Evolutionary conservation across 2,797 vertebrate genomes (phyloP).

Genomic region (Anas flavirostris): DNA sequence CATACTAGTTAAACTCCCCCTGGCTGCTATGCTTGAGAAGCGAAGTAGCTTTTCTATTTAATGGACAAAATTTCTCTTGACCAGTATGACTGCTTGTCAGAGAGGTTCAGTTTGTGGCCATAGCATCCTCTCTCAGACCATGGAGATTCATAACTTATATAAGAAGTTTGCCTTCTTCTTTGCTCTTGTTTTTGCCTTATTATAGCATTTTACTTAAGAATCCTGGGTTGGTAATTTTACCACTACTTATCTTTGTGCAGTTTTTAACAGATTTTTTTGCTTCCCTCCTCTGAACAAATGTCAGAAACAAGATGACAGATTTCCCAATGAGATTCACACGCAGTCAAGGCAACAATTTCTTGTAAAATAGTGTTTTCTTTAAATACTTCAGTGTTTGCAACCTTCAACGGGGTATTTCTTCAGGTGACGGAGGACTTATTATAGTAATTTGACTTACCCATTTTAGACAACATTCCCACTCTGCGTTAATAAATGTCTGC

Average conservation of each 20-base stretch:
- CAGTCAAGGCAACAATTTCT: not conserved
- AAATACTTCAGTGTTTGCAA: not conserved
- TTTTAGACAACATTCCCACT: not conserved
- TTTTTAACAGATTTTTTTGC: not conserved
- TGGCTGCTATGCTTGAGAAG: not conserved
- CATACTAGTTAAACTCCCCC: not conserved
- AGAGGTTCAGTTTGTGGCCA: not conserved
- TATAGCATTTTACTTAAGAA: not conserved
- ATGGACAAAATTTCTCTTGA: not conserved
- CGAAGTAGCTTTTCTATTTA: not conserved
- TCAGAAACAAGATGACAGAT: conserved; percentile 21
- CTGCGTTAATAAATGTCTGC: not conserved
- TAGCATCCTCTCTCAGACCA: not conserved
- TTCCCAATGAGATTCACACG: not conserved
- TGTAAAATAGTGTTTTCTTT: not conserved
- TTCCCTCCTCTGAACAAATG: not conserved
- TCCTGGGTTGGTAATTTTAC: not conserved
- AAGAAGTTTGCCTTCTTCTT: not conserved
- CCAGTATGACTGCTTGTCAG: not conserved
- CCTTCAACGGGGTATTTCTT: not conserved
- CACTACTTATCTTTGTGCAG: not conserved
- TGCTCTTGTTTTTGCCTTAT: not conserved
- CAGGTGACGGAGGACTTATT: not conserved
- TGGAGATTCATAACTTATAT: not conserved
- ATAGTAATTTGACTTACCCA: not conserved